Percentiles rank a stretch among this genome's conserved stretches.
These are phyloP conservation scores for Drosophila peninsularis DNA, from an alignment of 2,888 invertebrate genomes.

Conservation along the genomic window DNA sequence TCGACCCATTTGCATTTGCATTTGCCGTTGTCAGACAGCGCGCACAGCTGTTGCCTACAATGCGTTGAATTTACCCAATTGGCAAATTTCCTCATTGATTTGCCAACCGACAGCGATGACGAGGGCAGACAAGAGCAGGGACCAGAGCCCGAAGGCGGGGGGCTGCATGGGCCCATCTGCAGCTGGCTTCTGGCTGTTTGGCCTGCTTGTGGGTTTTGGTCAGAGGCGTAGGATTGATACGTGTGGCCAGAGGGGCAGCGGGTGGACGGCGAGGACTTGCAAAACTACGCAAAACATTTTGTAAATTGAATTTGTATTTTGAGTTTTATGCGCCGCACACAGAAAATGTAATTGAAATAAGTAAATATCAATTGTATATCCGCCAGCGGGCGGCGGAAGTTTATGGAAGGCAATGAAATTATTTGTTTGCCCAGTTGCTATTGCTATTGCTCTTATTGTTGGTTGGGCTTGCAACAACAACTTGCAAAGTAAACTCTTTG, in stretches of 20 bases:
- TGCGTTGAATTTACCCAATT: constrained; percentile 67
- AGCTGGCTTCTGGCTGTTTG: constrained; percentile 31
- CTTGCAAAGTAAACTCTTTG: constrained; percentile 32
- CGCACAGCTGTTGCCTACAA: constrained; percentile 48
- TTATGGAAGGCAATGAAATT: constrained; percentile 69
- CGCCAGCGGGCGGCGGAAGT: constrained; percentile 65
- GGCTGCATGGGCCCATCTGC: constrained; percentile 25
- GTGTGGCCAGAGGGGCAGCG: constrained; percentile 10
- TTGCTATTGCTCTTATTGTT: constrained; percentile 27
- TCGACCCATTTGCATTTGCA: constrained; percentile 60
- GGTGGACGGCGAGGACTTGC: constrained; percentile 12
- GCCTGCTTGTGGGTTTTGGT: constrained; percentile 5
- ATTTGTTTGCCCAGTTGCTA: constrained; percentile 44
- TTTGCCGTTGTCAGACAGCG: constrained; percentile 39
- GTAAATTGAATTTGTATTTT: constrained; percentile 74
- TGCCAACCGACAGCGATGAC: constrained; percentile 60
- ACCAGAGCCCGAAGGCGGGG: constrained; percentile 6
- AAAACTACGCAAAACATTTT: constrained; percentile 78
- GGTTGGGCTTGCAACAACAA: constrained; percentile 13
- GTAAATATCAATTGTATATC: constrained; percentile 79
- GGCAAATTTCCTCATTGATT: constrained; percentile 75
- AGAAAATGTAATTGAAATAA: constrained; percentile 75
- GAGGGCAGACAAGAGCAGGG: constrained; percentile 9
- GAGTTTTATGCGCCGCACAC: constrained; percentile 41
- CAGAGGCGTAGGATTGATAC: constrained; percentile 41